Conservation (phyloP, 2,888 invertebrate genomes). For the Erebia palarica region DNA sequence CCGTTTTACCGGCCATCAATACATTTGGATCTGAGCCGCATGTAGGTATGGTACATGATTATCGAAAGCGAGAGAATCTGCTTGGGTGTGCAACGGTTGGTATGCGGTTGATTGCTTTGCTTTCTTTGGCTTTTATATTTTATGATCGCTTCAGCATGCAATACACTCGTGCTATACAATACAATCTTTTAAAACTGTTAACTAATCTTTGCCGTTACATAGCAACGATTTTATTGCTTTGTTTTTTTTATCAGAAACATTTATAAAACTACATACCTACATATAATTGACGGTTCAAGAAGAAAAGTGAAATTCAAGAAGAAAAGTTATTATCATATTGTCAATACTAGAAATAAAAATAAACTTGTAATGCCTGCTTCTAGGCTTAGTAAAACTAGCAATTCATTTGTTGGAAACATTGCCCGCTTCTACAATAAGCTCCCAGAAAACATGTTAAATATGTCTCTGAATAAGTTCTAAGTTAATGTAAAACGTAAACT, state of each 20-base stretch:
- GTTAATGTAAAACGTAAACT: no score
- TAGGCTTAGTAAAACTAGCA: no score
- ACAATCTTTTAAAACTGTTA: background rate
- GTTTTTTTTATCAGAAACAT: background rate
- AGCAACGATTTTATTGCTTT: background rate
- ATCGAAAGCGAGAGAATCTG: constrained; percentile 57
- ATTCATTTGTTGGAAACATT: no score
- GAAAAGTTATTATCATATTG: no score
- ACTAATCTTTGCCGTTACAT: background rate
- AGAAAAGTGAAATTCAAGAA: no score
- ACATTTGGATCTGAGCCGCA: constrained; percentile 52
- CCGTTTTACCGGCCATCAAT: constrained; percentile 58
- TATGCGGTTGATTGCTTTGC: constrained; percentile 18
- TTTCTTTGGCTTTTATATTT: constrained; percentile 15
- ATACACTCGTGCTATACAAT: background rate
- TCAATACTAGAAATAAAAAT: no score
- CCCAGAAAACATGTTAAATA: no score
- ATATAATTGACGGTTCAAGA: no score
- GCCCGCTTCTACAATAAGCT: no score
- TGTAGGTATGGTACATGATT: constrained; percentile 49
- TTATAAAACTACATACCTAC: background rate
- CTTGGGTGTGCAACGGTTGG: constrained; percentile 35
- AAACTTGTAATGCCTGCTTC: no score
- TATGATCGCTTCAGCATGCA: background rate
- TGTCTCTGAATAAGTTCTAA: no score